Evolutionary conservation across 2,797 vertebrate species (phyloP).

Genomic region (Sebastiscus albofasciatus): DNA sequence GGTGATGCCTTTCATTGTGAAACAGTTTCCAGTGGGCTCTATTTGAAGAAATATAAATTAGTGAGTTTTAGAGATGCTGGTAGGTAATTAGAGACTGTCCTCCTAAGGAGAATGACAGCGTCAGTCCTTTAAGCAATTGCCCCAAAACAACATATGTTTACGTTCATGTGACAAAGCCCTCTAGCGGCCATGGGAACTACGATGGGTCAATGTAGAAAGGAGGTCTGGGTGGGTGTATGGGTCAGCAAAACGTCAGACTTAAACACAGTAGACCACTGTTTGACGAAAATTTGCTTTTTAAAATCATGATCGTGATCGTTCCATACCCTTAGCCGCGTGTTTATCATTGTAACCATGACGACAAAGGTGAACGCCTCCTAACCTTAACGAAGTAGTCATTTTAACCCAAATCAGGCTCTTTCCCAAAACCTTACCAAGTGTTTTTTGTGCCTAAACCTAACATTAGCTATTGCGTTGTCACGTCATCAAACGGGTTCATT

Average conservation of each 20-base stretch:
- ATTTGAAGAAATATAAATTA: neutral
- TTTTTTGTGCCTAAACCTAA: neutral
- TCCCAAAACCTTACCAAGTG: neutral
- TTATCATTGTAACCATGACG: neutral
- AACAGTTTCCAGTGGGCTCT: neutral
- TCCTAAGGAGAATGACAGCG: neutral
- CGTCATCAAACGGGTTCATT: neutral
- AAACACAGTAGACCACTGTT: neutral
- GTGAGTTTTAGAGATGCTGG: neutral
- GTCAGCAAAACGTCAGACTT: neutral
- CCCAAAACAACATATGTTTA: neutral
- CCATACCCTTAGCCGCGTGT: neutral
- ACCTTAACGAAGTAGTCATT: neutral
- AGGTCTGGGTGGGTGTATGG: neutral
- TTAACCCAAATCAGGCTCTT: neutral
- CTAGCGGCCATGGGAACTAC: neutral
- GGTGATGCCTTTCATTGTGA: conserved; percentile 5
- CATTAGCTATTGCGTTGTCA: neutral
- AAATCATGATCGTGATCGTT: neutral
- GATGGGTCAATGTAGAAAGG: neutral
- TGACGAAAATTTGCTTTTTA: neutral
- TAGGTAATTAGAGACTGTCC: neutral
- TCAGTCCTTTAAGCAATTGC: neutral
- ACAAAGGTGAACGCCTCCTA: neutral
- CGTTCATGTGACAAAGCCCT: neutral